Percentiles rank a stretch among this genome's conserved stretches.
phyloP scores from a whole-genome alignment of 1,140 invertebrate species.

The Bombus waltoni region DNA sequence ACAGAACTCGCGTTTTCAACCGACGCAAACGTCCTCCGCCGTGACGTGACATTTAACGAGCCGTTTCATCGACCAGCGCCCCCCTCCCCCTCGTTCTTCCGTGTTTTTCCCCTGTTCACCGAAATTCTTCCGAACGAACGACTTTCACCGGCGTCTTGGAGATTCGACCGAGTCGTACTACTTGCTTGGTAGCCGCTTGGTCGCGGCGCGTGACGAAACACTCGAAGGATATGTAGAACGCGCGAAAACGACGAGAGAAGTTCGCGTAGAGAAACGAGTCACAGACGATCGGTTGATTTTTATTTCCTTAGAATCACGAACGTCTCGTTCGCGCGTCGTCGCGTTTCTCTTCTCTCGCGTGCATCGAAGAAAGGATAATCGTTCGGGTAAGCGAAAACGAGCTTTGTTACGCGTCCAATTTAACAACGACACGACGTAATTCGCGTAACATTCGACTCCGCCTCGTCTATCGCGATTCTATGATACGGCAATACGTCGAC shows the following conservation, averaged over 20 bases:
- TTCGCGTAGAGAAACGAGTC: too few species aligned
- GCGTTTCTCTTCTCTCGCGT: too few species aligned
- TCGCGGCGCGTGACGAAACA: too few species aligned
- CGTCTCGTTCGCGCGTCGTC: too few species aligned
- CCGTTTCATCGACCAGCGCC: background rate
- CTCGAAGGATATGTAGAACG: too few species aligned
- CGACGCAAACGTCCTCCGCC: background rate
- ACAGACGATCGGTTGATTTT: too few species aligned
- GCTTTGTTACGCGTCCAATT: background rate
- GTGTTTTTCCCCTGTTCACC: background rate
- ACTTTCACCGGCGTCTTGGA: too few species aligned
- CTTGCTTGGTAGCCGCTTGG: background rate
- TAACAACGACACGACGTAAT: background rate
- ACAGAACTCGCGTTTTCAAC: constrained; percentile 38
- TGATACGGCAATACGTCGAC: background rate
- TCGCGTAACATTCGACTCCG: background rate
- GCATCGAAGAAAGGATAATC: too few species aligned
- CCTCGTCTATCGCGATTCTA: background rate
- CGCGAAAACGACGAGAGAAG: too few species aligned
- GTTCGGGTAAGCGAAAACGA: too few species aligned
- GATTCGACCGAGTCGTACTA: background rate
- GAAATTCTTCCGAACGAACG: background rate
- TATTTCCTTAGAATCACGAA: too few species aligned
- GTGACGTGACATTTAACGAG: constrained; percentile 5
- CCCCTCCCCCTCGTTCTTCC: background rate